Percentiles rank a stretch among this genome's conserved stretches.
These are phyloP conservation scores for Hippopotamus amphibius DNA, from an alignment of 2,113 vertebrate species.

Conservation along the genomic window DNA sequence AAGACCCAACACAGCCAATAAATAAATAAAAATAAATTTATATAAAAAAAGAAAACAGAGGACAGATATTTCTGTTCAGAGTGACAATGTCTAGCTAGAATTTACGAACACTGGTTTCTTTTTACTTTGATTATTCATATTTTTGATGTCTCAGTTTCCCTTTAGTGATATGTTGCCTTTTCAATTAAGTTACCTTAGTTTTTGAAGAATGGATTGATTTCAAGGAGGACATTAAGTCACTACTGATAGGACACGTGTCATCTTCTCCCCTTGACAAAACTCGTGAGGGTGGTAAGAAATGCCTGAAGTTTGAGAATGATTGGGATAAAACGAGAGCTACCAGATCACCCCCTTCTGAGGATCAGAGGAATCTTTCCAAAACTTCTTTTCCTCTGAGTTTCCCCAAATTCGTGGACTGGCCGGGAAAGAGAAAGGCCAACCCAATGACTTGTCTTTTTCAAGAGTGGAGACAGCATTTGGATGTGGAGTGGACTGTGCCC, in stretches of 20 bases:
- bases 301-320: not conserved
- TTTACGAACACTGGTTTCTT: not conserved
- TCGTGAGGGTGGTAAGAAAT: rapidly evolving
- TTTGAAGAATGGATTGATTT: not conserved
- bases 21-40: no score
- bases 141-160: not conserved
- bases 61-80: not conserved
- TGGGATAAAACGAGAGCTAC: not conserved
- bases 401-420: not conserved
- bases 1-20: no score
- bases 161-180: not conserved
- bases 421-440: not conserved
- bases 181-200: not conserved
- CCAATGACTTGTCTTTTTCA: no score
- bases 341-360: not conserved
- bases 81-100: not conserved
- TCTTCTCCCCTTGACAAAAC: not conserved
- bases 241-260: rapidly evolving
- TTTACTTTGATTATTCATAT: not conserved
- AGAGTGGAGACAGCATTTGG: no score
- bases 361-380: not conserved
- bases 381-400: not conserved
- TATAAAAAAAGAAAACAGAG: no score
- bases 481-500: rapidly evolving
- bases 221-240: not conserved